Percentiles rank a stretch among this genome's conserved stretches.
Conservation (phyloP, 2,113 vertebrate species). For the Bujurquina vittata region DNA sequence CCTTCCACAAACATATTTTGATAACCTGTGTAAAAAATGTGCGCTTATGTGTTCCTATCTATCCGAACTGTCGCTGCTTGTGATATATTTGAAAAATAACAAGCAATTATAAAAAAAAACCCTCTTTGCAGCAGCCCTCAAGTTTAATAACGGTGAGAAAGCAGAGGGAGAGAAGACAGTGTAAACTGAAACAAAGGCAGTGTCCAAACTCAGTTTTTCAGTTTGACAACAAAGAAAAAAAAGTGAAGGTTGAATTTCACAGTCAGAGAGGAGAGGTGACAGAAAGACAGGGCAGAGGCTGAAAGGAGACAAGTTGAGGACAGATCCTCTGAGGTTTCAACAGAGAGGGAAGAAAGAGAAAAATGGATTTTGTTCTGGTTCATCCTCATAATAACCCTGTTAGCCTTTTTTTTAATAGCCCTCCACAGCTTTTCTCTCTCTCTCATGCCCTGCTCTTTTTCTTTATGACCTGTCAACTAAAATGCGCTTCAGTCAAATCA, state of each 20-base stretch:
- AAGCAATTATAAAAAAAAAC: not conserved
- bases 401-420: conserved; percentile 16
- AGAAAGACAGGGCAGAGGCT: not conserved
- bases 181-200: not conserved
- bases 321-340: conserved; percentile 15
- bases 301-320: conserved; percentile 30
- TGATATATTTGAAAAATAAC: not conserved
- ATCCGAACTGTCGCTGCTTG: not conserved
- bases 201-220: not conserved
- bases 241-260: not conserved
- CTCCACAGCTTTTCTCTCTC: conserved; percentile 11
- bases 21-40: not conserved
- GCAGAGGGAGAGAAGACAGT: not conserved
- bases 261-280: not conserved
- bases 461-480: conserved; percentile 29
- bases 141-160: not conserved
- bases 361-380: conserved; percentile 15
- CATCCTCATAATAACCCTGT: conserved; percentile 43
- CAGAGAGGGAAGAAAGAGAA: conserved; percentile 14
- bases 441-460: conserved; percentile 6
- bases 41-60: not conserved
- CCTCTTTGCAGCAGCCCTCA: not conserved
- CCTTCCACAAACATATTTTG: not conserved
- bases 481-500: conserved; percentile 17
- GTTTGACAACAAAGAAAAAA: not conserved